These are phyloP conservation scores for Diachasmimorpha longicaudata DNA, from an alignment of 1,140 invertebrate genomes.

Conservation along the genomic window DNA sequence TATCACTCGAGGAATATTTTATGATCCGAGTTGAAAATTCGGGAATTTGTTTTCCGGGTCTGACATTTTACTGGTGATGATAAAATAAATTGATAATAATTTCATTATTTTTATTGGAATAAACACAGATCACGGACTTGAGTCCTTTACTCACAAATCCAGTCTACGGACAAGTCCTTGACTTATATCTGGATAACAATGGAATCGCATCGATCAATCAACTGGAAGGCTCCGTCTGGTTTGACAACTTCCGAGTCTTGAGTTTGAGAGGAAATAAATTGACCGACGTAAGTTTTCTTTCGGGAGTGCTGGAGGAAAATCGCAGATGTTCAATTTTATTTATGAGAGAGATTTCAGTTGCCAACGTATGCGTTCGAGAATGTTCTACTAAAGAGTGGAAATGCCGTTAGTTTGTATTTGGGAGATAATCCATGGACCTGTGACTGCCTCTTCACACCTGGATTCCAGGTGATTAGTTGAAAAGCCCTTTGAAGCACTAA, in stretches of 20 bases:
- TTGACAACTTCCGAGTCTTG: slow-evolving; percentile 75
- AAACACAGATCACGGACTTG: slow-evolving; percentile 68
- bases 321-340: neutral
- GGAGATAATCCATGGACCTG: slow-evolving; percentile 83
- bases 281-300: slow-evolving; percentile 65
- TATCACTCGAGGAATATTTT: no score
- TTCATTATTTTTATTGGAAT: no score
- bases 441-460: slow-evolving; percentile 78
- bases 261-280: slow-evolving; percentile 77
- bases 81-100: no score
- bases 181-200: slow-evolving; percentile 81
- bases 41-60: no score
- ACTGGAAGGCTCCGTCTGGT: slow-evolving; percentile 79
- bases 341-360: slow-evolving; percentile 62
- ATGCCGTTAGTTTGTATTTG: slow-evolving; percentile 71
- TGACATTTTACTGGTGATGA: no score
- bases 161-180: slow-evolving; percentile 69
- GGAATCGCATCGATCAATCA: slow-evolving; percentile 71
- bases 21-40: no score
- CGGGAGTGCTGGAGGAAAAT: neutral
- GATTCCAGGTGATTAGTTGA: slow-evolving; percentile 67
- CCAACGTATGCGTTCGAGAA: slow-evolving; percentile 81
- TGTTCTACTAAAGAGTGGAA: slow-evolving; percentile 73
- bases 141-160: slow-evolving; percentile 70
- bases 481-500: neutral